A percentile compares a stretch with the other conserved stretches of the same genome.
Conservation (phyloP, 2,113 vertebrate genomes). For the Columba janthina region DNA sequence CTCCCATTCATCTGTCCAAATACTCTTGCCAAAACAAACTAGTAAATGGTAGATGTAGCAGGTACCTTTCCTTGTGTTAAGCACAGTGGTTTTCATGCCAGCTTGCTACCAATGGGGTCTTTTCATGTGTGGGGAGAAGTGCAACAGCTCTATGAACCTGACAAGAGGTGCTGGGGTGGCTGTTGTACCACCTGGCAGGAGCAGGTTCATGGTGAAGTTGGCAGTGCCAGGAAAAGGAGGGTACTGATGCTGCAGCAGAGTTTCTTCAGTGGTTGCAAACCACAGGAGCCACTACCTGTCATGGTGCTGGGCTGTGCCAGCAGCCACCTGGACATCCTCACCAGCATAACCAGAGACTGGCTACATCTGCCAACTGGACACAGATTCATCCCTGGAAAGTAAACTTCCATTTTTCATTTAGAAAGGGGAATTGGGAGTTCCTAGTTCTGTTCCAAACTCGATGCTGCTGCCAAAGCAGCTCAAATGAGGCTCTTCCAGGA, state of each 20-base stretch:
- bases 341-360: background rate
- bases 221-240: background rate
- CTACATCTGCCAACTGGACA: background rate
- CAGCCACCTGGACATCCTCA: background rate
- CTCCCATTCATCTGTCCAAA: background rate
- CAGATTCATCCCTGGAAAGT: background rate
- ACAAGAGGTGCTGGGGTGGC: fast-evolving
- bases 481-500: background rate
- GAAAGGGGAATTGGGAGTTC: background rate
- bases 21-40: background rate
- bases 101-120: background rate
- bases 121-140: background rate
- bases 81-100: background rate
- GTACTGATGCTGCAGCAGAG: fast-evolving
- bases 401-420: background rate
- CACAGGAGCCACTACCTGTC: fast-evolving
- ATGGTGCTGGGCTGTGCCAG: background rate
- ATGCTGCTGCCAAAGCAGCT: background rate
- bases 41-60: background rate
- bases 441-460: background rate
- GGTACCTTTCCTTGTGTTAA: background rate
- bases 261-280: background rate
- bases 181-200: fast-evolving
- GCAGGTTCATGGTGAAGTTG: background rate
- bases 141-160: background rate